Conservation (phyloP, 2,888 invertebrate species). For the Pammene aurita region DNA sequence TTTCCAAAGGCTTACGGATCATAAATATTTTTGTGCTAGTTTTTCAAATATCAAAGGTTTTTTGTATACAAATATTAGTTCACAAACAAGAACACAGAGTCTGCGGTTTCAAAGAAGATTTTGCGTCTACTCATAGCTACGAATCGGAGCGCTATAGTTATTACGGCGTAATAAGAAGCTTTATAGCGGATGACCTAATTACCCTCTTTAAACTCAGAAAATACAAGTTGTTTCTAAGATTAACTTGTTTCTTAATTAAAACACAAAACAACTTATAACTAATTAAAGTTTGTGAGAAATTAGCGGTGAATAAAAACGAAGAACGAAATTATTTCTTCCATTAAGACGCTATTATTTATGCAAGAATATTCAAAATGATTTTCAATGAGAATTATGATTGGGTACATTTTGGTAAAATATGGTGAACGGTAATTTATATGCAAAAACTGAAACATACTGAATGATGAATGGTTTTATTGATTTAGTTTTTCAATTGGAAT, state of each 20-base stretch:
- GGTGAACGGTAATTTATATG: not conserved
- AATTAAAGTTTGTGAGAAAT: slow-evolving; percentile 15
- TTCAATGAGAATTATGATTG: not conserved
- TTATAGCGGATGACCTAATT: slow-evolving; percentile 28
- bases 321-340: not conserved
- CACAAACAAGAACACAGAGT: not conserved
- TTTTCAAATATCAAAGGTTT: too few species aligned
- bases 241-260: slow-evolving; percentile 22
- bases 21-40: too few species aligned
- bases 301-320: not conserved
- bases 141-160: slow-evolving; percentile 6
- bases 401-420: not conserved
- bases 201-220: not conserved
- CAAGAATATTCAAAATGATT: not conserved
- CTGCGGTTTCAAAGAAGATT: not conserved
- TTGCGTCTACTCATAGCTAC: not conserved
- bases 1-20: too few species aligned
- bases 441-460: not conserved
- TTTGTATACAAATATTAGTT: too few species aligned
- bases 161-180: slow-evolving; percentile 18
- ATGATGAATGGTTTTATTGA: too few species aligned
- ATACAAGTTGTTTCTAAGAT: slow-evolving; percentile 17
- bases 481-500: too few species aligned
- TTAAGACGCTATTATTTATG: slow-evolving; percentile 6
- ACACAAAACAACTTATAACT: slow-evolving; percentile 14